Conservation (phyloP, 2,888 invertebrate genomes). For the Phengaris alcon region DNA sequence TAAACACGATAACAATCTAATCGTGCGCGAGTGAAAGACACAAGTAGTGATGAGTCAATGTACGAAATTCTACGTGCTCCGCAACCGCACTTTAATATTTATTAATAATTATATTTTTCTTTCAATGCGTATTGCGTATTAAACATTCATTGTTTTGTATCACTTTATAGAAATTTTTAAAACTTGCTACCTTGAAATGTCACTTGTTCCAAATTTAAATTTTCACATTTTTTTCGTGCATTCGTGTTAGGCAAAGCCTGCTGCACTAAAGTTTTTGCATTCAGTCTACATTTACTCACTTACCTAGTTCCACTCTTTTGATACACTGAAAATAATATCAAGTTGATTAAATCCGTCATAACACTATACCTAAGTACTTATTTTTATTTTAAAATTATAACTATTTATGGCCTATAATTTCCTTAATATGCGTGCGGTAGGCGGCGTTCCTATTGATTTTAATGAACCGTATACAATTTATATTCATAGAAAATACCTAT, state of each 20-base stretch:
- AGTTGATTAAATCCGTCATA: conserved; percentile 37
- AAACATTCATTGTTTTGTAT: no score
- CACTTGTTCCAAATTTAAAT: not conserved
- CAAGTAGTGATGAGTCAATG: no score
- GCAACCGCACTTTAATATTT: not conserved
- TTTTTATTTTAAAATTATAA: not conserved
- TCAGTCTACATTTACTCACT: conserved; percentile 47
- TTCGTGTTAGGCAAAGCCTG: conserved; percentile 35
- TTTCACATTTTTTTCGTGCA: conserved; percentile 17
- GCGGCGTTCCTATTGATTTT: no score
- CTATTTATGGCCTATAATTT: no score
- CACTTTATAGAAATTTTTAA: no score
- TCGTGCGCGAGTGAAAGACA: no score
- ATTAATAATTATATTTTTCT: not conserved
- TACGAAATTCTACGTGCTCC: no score
- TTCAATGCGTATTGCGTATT: not conserved
- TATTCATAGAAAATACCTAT: no score
- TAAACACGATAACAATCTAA: no score
- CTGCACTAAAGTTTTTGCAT: conserved; percentile 36
- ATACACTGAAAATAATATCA: conserved; percentile 73
- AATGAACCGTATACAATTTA: no score
- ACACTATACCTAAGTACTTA: not conserved
- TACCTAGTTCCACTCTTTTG: conserved; percentile 70
- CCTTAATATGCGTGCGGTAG: no score
- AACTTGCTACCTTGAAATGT: not conserved